Base-by-base conservation (phyloP, 2,888 invertebrate species). In the Athetis lepigone region DNA sequence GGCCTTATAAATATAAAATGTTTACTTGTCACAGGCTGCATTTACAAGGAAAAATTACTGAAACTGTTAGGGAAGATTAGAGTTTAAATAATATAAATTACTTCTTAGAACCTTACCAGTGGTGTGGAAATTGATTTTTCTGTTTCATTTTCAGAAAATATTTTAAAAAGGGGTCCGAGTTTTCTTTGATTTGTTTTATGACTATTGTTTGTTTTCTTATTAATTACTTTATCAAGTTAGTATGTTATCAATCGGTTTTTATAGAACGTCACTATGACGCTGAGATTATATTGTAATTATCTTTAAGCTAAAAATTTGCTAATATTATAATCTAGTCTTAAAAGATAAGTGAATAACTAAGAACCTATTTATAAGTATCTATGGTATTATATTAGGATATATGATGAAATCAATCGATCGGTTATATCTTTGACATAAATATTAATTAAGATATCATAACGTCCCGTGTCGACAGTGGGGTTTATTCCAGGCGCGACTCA, bases 301-400 rank as follows among this genome's bases (percentile, higher is more conserved):
- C 1, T 9, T 5, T n/a, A 59, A 18, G 65, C 23, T 29, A 23
- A 3, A 7, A 23, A 3, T 56, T 27, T 13, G 8, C 1, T 9
- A 16, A 27, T 0, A 8, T 29, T 16, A n/a, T 40, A 57, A 64
- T 46, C 58, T n/a, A 4, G 8, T 37, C 19, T 33, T 27, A 50
- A 21, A 70, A 33, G 61, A 66, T 70, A 50, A 60, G 16, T 2
- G 23, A 1, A 25, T 18, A 37, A 58, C 16, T 58, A 8, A n/a
- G 2, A 18, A 7, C n/a, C 25, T 19, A 16, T 16, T 9, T 11
- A 11, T 29, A 68, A 60, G n/a, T 1, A 39, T n/a, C n/a, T n/a
- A n/a, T n/a, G n/a, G 6, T 36, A 6, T 18, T 29, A 37, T 1
- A n/a, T n/a, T n/a, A n/a, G n/a, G n/a, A n/a, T n/a, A 0, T 40